Evolutionary conservation across 1,140 invertebrate species (phyloP).

Genomic region (Drosophila kikkawai): DNA sequence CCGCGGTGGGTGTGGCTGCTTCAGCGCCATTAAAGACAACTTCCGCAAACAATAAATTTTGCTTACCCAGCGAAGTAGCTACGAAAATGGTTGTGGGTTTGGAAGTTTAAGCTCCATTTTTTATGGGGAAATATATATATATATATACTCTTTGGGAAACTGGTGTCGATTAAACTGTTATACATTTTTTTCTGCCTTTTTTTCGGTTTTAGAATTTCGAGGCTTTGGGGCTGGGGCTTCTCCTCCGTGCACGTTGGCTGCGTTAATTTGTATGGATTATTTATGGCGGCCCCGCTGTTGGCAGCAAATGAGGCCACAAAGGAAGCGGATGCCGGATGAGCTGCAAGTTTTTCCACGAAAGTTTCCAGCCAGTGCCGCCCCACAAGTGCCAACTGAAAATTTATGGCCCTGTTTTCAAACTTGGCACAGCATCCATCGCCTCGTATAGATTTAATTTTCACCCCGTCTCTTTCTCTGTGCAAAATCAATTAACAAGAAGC

Average conservation of each 20-base stretch:
- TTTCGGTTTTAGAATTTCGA: constrained; percentile 21
- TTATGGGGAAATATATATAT: constrained; percentile 17
- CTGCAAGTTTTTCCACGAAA: constrained; percentile 54
- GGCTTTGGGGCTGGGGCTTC: background rate
- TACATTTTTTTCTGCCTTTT: constrained; percentile 25
- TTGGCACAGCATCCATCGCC: constrained; percentile 28
- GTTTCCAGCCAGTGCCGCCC: constrained; percentile 33
- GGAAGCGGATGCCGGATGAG: constrained; percentile 47
- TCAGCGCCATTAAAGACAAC: constrained; percentile 77
- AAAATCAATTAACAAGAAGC: constrained; percentile 44
- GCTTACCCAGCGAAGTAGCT: constrained; percentile 55
- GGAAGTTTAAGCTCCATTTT: constrained; percentile 36
- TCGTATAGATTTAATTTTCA: constrained; percentile 37
- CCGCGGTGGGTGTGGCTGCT: constrained; percentile 42
- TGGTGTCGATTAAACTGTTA: constrained; percentile 65
- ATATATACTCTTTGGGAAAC: constrained; percentile 8
- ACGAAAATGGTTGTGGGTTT: constrained; percentile 21
- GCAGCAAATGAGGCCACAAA: constrained; percentile 46
- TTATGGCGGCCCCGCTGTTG: constrained; percentile 44
- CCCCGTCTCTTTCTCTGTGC: constrained; percentile 1
- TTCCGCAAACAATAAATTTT: constrained; percentile 80
- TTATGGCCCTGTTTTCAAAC: constrained; percentile 30
- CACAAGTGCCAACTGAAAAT: constrained; percentile 45
- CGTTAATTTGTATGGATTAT: constrained; percentile 76
- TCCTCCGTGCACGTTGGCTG: constrained; percentile 28